Evolutionary conservation across 2,888 invertebrate species (phyloP).

Genomic region (Diarsia rubi): DNA sequence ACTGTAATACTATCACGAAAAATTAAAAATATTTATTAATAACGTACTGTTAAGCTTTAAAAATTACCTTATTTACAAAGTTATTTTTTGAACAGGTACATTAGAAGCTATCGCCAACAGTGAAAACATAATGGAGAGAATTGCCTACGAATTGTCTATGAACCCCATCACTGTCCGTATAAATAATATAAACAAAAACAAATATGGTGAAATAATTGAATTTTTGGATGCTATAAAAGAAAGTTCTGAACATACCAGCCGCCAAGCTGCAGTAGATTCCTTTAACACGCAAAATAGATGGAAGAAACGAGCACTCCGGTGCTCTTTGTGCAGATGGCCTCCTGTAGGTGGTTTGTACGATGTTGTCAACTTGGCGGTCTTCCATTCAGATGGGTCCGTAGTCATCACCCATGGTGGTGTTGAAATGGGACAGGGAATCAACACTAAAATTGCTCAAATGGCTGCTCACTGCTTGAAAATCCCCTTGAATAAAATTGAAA

Average conservation of each 20-base stretch:
- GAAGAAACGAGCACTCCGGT: slow-evolving; percentile 92
- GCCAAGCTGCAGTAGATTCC: slow-evolving; percentile 85
- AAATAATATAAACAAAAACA: slow-evolving; percentile 84
- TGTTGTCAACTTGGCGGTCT: slow-evolving; percentile 63
- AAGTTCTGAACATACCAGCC: slow-evolving; percentile 87
- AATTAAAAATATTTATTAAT: not conserved
- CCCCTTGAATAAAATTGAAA: slow-evolving; percentile 91
- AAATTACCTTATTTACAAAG: not conserved
- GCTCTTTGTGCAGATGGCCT: slow-evolving; percentile 91
- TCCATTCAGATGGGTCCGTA: slow-evolving; percentile 92
- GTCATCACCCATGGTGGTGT: slow-evolving; percentile 93
- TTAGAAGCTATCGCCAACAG: slow-evolving; percentile 83
- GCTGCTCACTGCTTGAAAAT: slow-evolving; percentile 92
- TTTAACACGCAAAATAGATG: slow-evolving; percentile 93
- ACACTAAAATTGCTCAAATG: slow-evolving; percentile 93
- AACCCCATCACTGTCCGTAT: slow-evolving; percentile 91
- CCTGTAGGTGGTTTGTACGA: slow-evolving; percentile 87
- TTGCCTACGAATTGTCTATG: slow-evolving; percentile 87
- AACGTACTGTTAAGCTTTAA: not conserved
- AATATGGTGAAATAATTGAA: slow-evolving; percentile 73
- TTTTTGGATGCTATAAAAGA: slow-evolving; percentile 88
- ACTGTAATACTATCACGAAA: not conserved
- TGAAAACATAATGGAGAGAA: slow-evolving; percentile 91
- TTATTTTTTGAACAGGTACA: slow-evolving; percentile 76
- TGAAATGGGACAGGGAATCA: slow-evolving; percentile 95